Evolutionary conservation across 2,888 invertebrate species (phyloP).

Genomic region (Corythucha ciliata): DNA sequence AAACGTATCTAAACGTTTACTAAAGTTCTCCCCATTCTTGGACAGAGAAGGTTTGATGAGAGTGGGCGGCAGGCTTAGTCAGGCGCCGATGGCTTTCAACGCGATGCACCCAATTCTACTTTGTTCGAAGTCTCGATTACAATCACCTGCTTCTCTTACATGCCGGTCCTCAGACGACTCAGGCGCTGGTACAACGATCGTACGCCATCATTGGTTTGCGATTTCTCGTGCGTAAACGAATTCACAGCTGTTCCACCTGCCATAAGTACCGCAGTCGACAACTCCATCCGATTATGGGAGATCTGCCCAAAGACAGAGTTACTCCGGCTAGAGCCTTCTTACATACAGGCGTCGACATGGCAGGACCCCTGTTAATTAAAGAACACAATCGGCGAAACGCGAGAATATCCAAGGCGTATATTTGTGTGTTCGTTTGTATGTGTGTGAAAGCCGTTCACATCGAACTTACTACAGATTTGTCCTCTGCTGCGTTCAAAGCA

Average conservation of each 20-base stretch:
- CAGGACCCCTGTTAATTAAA: slow-evolving; percentile 7
- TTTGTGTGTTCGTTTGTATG: slow-evolving; percentile 9
- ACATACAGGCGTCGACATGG: slow-evolving; percentile 8
- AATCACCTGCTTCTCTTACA: background rate
- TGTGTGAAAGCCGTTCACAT: slow-evolving; percentile 9
- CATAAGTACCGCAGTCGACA: background rate
- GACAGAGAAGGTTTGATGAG: background rate
- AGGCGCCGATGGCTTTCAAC: background rate
- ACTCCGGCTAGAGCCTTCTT: background rate
- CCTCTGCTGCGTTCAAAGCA: background rate
- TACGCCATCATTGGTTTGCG: background rate
- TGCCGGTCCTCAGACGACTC: slow-evolving; percentile 8
- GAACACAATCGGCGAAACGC: slow-evolving; percentile 7
- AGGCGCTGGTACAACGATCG: background rate
- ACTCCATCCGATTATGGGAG: slow-evolving; percentile 3
- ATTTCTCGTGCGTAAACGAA: slow-evolving; percentile 2
- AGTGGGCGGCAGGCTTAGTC: slow-evolving; percentile 9
- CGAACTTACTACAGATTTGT: background rate
- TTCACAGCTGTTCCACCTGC: slow-evolving; percentile 3
- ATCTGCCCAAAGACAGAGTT: background rate
- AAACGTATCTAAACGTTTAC: background rate
- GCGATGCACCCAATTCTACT: slow-evolving; percentile 6
- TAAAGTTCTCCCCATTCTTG: slow-evolving; percentile 2
- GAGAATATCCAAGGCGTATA: background rate
- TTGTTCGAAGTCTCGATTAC: background rate